phyloP scores from a whole-genome alignment of 2,113 vertebrate genomes.

The Psilopsiagon aurifrons region DNA sequence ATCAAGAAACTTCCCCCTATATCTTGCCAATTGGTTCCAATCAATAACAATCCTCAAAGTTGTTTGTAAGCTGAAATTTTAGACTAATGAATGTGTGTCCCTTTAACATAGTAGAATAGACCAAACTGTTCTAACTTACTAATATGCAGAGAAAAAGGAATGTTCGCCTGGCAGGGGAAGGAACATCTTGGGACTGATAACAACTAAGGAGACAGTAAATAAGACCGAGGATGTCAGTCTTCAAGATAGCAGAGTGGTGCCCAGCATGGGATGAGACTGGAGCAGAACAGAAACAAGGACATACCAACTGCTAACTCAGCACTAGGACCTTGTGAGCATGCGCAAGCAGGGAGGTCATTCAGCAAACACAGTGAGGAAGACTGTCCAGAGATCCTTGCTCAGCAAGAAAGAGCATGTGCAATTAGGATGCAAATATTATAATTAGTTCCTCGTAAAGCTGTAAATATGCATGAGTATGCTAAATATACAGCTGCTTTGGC shows the following conservation, averaged over 20 bases:
- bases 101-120: neutral
- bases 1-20: rapidly evolving
- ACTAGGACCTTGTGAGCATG: neutral
- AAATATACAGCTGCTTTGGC: neutral
- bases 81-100: neutral
- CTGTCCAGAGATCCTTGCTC: neutral
- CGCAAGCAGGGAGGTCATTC: neutral
- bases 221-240: neutral
- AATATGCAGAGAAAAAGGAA: neutral
- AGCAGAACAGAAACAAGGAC: neutral
- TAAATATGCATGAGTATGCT: neutral
- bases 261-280: neutral
- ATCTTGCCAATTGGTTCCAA: neutral
- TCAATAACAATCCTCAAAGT: neutral
- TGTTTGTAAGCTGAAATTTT: neutral
- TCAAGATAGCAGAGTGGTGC: neutral
- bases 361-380: neutral
- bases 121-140: neutral
- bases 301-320: neutral
- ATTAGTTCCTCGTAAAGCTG: neutral
- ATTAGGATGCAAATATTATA: neutral
- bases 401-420: neutral
- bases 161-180: neutral
- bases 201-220: neutral
- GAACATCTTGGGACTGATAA: neutral